Conservation (phyloP, 2,113 vertebrate genomes). For the Serilophus lunatus region DNA sequence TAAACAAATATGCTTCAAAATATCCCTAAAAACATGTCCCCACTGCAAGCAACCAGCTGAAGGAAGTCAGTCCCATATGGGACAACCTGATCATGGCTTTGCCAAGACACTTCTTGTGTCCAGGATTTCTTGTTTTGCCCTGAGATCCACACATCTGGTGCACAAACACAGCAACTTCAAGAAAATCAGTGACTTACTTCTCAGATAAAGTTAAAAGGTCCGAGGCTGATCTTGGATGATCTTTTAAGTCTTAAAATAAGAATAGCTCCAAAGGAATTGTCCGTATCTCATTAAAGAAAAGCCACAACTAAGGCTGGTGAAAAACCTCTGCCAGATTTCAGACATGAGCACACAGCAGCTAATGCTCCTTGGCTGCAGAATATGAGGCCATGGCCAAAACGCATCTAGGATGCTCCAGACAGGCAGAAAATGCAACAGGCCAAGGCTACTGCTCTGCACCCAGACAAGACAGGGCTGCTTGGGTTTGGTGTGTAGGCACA, state of each 20-base stretch:
- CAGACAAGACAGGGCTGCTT: neutral
- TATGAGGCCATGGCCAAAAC: neutral
- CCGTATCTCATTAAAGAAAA: neutral
- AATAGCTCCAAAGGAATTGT: neutral
- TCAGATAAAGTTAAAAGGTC: neutral
- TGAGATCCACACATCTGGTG: neutral
- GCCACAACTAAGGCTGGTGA: neutral
- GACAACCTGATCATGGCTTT: neutral
- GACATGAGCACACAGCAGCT: neutral
- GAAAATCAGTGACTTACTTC: neutral
- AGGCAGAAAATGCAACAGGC: neutral
- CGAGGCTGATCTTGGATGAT: neutral
- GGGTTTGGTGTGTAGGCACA: rapidly evolving
- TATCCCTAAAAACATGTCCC: neutral
- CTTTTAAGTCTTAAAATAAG: neutral
- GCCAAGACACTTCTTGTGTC: rapidly evolving
- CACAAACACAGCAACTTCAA: neutral
- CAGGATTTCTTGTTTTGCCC: neutral
- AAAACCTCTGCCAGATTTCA: neutral
- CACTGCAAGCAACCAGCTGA: neutral
- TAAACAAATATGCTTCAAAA: neutral
- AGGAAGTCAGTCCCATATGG: neutral
- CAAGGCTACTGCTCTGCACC: neutral
- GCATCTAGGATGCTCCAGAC: neutral
- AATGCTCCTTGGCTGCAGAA: neutral